Percentiles rank a stretch among this genome's conserved stretches.
Evolutionary conservation across 64 coral and sea anemone species (phyloP).

Genomic region (Astreopora myriophthalma): DNA sequence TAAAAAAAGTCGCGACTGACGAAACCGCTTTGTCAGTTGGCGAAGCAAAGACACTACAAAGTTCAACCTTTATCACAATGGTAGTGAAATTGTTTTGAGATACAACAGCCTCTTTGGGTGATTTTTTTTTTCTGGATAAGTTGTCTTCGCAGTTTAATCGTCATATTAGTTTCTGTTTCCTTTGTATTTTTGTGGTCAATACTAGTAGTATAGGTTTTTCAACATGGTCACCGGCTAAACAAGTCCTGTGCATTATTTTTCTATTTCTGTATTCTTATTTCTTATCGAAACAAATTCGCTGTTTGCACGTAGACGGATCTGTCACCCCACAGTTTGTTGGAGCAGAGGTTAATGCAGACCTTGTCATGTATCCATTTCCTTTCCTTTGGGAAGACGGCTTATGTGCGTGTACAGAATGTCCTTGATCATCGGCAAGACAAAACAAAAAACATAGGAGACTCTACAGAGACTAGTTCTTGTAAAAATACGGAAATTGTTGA

Average conservation of each 20-base stretch:
- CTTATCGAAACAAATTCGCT: neutral
- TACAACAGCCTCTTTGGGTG: too few relatives aligned
- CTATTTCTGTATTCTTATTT: constrained; percentile 10
- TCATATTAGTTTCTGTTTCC: neutral
- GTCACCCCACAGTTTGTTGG: neutral
- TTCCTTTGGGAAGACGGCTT: neutral
- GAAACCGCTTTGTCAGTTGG: too few relatives aligned
- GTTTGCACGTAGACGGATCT: neutral
- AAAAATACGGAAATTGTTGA: neutral
- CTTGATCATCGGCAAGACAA: neutral
- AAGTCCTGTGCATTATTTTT: neutral
- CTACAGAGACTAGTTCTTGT: neutral
- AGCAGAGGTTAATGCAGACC: neutral
- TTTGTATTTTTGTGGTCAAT: neutral
- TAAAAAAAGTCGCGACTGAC: too few relatives aligned
- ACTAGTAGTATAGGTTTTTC: neutral
- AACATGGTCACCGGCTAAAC: neutral
- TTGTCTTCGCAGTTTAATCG: too few relatives aligned
- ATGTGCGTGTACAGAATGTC: neutral
- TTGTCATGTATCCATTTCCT: constrained; percentile 29
- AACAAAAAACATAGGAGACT: constrained; percentile 15
- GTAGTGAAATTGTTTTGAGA: too few relatives aligned
- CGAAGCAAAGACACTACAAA: too few relatives aligned
- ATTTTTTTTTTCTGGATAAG: too few relatives aligned
- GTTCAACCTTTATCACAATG: neutral